Evolutionary conservation across 2,888 invertebrate species (phyloP).

Genomic region (Tipula vernalis): DNA sequence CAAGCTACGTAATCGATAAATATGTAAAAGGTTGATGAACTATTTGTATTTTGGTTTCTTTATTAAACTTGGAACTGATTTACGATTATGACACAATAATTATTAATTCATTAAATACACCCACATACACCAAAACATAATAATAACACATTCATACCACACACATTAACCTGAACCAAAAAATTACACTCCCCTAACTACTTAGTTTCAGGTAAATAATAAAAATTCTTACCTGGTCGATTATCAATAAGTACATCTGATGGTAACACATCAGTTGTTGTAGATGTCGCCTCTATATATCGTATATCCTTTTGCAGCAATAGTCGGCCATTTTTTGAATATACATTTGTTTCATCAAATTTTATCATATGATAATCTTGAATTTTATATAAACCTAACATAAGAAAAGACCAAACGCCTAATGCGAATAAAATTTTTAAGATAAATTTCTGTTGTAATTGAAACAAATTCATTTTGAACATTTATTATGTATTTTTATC

Average conservation of each 20-base stretch:
- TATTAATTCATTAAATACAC: too few species aligned
- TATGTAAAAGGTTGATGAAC: too few species aligned
- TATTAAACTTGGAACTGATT: too few species aligned
- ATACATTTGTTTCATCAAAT: slow-evolving; percentile 30
- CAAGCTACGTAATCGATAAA: too few species aligned
- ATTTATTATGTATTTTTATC: background rate
- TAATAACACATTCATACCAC: too few species aligned
- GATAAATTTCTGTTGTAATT: slow-evolving; percentile 27
- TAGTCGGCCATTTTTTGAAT: slow-evolving; percentile 30
- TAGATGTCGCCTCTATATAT: slow-evolving; percentile 31
- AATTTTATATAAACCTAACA: slow-evolving; percentile 35
- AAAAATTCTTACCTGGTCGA: slow-evolving; percentile 29
- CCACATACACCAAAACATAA: too few species aligned
- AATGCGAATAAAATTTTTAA: slow-evolving; percentile 34
- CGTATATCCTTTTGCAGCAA: slow-evolving; percentile 32
- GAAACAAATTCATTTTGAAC: slow-evolving; percentile 26
- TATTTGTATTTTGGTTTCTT: too few species aligned
- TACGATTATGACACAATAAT: too few species aligned
- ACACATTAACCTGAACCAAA: too few species aligned
- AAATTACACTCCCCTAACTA: too few species aligned
- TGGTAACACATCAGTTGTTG: slow-evolving; percentile 35
- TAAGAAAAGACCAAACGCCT: slow-evolving; percentile 35
- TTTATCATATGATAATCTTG: slow-evolving; percentile 31
- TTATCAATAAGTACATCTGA: slow-evolving; percentile 35
- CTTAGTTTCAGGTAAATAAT: background rate